Evolutionary conservation across 2,113 vertebrate species (phyloP).

Genomic region (Poeciliopsis prolifica): DNA sequence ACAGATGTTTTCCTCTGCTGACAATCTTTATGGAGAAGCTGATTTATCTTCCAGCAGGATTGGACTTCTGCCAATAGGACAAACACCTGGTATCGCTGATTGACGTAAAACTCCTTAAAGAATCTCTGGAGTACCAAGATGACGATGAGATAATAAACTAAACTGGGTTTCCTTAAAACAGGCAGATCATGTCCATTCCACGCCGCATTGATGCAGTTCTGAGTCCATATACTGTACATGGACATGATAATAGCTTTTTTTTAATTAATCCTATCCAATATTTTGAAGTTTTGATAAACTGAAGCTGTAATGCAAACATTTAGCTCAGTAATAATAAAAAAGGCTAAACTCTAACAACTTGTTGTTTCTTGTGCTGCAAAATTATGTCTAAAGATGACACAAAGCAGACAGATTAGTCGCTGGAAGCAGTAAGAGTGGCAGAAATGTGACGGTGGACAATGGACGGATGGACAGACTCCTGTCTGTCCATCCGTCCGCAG

Average conservation of each 20-base stretch:
- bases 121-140: not conserved
- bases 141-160: not conserved
- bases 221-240: too few relatives aligned
- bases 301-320: not conserved
- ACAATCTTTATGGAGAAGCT: too few relatives aligned
- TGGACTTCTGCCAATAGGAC: too few relatives aligned
- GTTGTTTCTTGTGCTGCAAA: not conserved
- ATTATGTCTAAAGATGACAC: not conserved
- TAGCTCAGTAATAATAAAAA: not conserved
- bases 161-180: not conserved
- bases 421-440: conserved; percentile 60
- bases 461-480: too few relatives aligned
- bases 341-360: not conserved
- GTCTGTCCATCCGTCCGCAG: conserved; percentile 67
- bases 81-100: too few relatives aligned
- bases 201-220: not conserved
- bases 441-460: conserved; percentile 70
- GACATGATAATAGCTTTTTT: too few relatives aligned
- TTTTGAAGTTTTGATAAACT: not conserved
- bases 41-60: too few relatives aligned
- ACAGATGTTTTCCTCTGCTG: not conserved
- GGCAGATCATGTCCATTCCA: not conserved
- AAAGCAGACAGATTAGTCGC: conserved; percentile 55
- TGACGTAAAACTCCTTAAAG: not conserved
- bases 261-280: not conserved